Evolutionary conservation across 2,113 vertebrate species (phyloP).

Genomic region (Nycticebus coucang): DNA sequence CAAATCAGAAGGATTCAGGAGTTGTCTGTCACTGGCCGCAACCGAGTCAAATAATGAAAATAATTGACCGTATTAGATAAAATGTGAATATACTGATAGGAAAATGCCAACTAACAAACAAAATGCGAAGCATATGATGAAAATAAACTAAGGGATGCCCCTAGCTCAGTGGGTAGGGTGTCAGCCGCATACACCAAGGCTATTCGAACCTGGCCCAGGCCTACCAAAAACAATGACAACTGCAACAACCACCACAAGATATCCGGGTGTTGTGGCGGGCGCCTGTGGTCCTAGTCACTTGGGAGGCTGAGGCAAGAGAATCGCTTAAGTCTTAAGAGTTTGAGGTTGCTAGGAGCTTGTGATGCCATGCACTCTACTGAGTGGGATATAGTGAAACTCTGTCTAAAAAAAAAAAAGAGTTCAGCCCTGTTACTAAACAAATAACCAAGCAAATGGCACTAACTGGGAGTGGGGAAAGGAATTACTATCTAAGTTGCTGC

Average conservation of each 20-base stretch:
- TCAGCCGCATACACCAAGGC: no score
- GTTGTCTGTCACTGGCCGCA: background rate
- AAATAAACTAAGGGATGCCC: background rate
- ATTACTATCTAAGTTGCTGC: background rate
- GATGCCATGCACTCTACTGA: no score
- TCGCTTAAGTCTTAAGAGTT: no score
- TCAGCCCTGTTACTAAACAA: background rate
- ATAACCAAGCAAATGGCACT: background rate
- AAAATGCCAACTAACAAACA: background rate
- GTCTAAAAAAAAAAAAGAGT: background rate
- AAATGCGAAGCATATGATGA: background rate
- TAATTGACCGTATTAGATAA: background rate
- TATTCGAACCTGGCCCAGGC: no score
- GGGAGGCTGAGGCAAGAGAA: no score
- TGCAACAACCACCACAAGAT: no score
- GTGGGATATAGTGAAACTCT: no score
- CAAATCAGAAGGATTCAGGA: background rate
- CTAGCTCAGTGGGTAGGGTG: no score
- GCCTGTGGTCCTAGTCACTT: no score
- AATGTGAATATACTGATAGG: background rate
- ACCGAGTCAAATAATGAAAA: slow-evolving; percentile 19
- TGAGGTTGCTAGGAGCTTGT: no score
- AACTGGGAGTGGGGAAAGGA: background rate
- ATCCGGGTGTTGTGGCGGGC: no score
- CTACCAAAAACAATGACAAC: no score